Base-by-base conservation (phyloP, 2,888 invertebrate species). In the Protonemura montana region DNA sequence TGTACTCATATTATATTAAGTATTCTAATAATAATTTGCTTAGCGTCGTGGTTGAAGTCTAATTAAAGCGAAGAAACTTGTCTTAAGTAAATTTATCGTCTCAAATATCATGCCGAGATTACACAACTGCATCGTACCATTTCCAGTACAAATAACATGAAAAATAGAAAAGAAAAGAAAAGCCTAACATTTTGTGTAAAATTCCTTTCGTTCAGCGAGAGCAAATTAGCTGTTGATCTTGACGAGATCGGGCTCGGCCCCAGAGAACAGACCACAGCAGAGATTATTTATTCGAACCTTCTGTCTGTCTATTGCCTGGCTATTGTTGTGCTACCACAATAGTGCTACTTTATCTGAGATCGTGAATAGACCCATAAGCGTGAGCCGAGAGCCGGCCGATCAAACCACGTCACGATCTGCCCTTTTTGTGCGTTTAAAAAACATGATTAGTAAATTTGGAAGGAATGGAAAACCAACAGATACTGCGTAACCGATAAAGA, bases 21-120 rank as follows among this genome's bases (percentile, higher is more conserved):
- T 59, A 59, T 59, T 59, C 59, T 59, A 59, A 59, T 59, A 59
- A 59, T 59, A 59, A 59, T 59, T 59, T 59, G 59, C 59, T 59
- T 59, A 13, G 59, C 59, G n/a, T n/a, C n/a, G 59, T 21, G 13
- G 59, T 59, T 59, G 59, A 59, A 59, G 59, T 59, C 13, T 59
- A 59, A 59, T 59, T 59, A 59, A 59, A 59, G 59, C 59, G 59
- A 3, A 59, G 59, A 59, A 59, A 59, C 59, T 59, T 59, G 59
- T 59, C 59, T 59, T 59, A 59, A 59, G 59, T 59, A 59, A 59
- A 59, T 59, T 59, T 59, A 59, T 59, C 13, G 59, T 59, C 59
- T 59, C 59, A 59, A 59, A 59, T 59, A 59, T 59, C 59, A 59
- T 21, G 59, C 59, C 21, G 13, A 59, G 59, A 59, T 59, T 59